A percentile compares a stretch with the other conserved stretches of the same genome.
phyloP scores from a whole-genome alignment of 1,140 invertebrate genomes.

The Argopecten irradians region DNA sequence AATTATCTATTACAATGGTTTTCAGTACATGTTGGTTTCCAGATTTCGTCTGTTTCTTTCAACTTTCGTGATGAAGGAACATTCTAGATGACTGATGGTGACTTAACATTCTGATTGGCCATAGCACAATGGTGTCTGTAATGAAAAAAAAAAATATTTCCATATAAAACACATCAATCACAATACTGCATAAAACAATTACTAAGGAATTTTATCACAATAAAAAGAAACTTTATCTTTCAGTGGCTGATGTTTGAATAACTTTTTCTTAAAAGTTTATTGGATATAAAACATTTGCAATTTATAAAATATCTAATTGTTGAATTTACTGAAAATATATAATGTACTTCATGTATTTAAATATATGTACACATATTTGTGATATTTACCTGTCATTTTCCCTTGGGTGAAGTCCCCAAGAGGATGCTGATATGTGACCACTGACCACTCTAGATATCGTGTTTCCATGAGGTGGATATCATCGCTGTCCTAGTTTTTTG shows the following conservation, averaged over 20 bases:
- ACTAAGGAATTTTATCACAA: too few species aligned
- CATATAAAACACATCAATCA: too few species aligned
- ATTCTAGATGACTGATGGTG: background rate
- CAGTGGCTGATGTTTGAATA: too few species aligned
- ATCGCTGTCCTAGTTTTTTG: background rate
- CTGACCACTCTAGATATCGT: background rate
- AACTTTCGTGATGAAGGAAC: background rate
- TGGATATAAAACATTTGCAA: too few species aligned
- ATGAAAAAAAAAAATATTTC: background rate
- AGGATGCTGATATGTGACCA: background rate
- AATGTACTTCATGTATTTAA: too few species aligned
- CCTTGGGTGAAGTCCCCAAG: background rate
- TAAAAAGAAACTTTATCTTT: too few species aligned
- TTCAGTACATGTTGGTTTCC: background rate
- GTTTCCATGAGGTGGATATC: background rate
- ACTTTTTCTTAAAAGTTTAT: too few species aligned
- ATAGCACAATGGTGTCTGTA: background rate
- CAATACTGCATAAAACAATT: too few species aligned
- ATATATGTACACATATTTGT: too few species aligned
- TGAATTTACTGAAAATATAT: too few species aligned
- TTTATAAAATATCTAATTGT: too few species aligned
- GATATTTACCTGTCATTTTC: background rate
- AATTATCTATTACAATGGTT: background rate
- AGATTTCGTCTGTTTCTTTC: background rate
- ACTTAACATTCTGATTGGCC: background rate